phyloP scores from a whole-genome alignment of 2,888 invertebrate genomes.

The Dryadula phaetusa region DNA sequence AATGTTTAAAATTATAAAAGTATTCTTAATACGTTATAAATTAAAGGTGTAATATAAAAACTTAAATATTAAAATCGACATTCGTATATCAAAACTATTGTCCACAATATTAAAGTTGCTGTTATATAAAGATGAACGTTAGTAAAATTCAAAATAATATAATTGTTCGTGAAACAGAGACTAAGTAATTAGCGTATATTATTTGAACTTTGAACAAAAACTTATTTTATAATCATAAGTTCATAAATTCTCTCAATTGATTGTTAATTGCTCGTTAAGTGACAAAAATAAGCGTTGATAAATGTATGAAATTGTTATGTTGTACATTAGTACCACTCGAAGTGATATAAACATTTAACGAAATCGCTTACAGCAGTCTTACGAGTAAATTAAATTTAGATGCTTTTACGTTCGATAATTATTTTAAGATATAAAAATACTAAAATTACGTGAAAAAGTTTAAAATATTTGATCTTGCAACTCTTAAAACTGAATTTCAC shows the following conservation, averaged over 20 bases:
- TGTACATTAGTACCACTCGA: slow-evolving; percentile 48
- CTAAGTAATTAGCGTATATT: too few species aligned
- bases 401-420: not conserved
- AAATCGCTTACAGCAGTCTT: slow-evolving; percentile 42
- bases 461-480: too few species aligned
- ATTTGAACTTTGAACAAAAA: too few species aligned
- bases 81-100: not conserved
- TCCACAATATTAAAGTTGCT: not conserved
- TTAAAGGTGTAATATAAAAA: not conserved
- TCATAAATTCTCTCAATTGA: not conserved
- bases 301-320: slow-evolving; percentile 10
- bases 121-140: not conserved
- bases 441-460: too few species aligned
- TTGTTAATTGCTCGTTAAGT: not conserved
- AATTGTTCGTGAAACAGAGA: slow-evolving; percentile 4
- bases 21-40: not conserved
- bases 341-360: slow-evolving; percentile 49
- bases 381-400: slow-evolving; percentile 2
- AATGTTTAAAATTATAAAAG: too few species aligned
- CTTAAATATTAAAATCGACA: not conserved
- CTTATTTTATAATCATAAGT: not conserved
- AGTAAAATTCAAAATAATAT: not conserved
- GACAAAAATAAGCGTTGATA: not conserved
- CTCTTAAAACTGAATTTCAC: too few species aligned
- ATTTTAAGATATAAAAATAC: not conserved